Evolutionary conservation across 2,888 invertebrate genomes (phyloP).

Genomic region (Nycteola revayana): DNA sequence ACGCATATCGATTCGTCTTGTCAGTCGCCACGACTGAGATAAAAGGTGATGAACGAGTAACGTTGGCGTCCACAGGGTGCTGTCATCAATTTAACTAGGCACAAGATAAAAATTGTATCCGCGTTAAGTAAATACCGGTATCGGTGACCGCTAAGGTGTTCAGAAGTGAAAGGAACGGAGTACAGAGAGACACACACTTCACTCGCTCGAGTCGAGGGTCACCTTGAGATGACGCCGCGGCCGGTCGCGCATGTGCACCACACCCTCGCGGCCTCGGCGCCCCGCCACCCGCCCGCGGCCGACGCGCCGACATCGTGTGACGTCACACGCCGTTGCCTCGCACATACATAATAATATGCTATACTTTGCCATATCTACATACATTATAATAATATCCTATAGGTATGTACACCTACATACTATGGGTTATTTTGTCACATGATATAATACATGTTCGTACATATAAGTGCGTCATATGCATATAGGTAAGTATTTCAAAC

Average conservation of each 20-base stretch:
- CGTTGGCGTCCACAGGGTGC: constrained; percentile 78
- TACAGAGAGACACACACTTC: constrained; percentile 50
- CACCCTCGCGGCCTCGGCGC: constrained; percentile 62
- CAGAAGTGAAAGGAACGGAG: constrained; percentile 68
- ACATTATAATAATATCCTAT: no score
- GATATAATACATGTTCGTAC: no score
- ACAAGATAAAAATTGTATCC: constrained; percentile 58
- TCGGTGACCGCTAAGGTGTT: constrained; percentile 41
- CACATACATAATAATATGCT: constrained; percentile 13
- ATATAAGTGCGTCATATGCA: constrained; percentile 46
- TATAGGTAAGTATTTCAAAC: constrained; percentile 14
- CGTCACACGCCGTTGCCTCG: constrained; percentile 52
- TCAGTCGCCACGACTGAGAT: constrained; percentile 73
- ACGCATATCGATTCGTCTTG: constrained; percentile 80
- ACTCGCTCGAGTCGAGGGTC: constrained; percentile 68
- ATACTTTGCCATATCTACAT: no score
- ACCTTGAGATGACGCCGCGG: constrained; percentile 66
- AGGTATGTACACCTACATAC: no score
- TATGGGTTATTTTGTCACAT: constrained; percentile 54
- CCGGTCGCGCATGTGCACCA: constrained; percentile 81
- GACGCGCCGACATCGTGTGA: constrained; percentile 42
- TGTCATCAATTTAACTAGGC: constrained; percentile 66
- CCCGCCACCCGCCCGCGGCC: constrained; percentile 33
- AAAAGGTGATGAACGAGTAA: constrained; percentile 76
- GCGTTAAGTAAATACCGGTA: constrained; percentile 67